Evolutionary conservation across 2,113 vertebrate species (phyloP), one percentile per base, ranked within the genome.

Genomic region (Brienomyrus longianalis): DNA sequence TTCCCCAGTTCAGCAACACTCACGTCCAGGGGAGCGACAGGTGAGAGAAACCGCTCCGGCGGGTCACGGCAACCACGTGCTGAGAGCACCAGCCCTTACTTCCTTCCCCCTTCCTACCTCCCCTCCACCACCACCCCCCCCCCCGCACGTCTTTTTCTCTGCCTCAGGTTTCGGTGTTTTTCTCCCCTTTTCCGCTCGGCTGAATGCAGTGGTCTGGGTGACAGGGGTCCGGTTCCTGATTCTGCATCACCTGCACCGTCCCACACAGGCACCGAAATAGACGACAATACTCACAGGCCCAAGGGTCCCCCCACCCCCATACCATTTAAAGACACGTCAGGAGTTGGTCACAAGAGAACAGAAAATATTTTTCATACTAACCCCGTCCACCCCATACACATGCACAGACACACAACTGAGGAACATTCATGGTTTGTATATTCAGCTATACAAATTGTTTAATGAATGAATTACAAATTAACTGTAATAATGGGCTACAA

Each of bases 251-350:
- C 88, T 89, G 88, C 74, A 17, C 9, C 31, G 48, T 21, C 35
- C 3, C 88, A 54, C 88, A 43, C n/a, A 89, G 5, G 21, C 74
- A 54, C 88, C 35, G n/a, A 89, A 89, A 89, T 89, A 89, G 88
- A 56, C 48, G 7, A n/a, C 70, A 51, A 50, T 35, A 74, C 62
- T 47, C 62, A 54, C 31, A 11, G 70, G 15, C 31, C 59, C 87
- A 17, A 2, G 7, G 31, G 88, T 11, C 0, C n/a, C 15, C 17
- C 27, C 5, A 52, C 27, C 54, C 13, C 8, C 2, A 31, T 15
- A 62, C 47, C 23, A 48, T 35, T 52, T 48, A 39, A 83, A 83
- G 5, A 13, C n/a, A 1, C 10, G 7, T 39, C 27, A 9, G 17
- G 5, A 19, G 23, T 19, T 21, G 74, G 88, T 54, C 74, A 83